Evolutionary conservation across 2,888 invertebrate species (phyloP).

Genomic region (Ditylenchus weischeri): DNA sequence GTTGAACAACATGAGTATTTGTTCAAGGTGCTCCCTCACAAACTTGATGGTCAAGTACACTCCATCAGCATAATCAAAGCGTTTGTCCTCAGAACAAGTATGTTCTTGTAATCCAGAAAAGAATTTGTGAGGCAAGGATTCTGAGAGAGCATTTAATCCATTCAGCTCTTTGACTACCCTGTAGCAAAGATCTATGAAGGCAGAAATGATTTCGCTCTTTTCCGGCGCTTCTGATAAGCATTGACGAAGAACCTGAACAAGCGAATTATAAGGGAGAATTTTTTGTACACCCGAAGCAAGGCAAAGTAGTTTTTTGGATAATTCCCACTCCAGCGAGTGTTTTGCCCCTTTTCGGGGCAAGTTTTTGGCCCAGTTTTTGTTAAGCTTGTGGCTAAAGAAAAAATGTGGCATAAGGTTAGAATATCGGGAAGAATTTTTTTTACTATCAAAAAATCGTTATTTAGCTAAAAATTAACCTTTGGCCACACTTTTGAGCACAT

Average conservation of each 20-base stretch:
- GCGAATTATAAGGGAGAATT: neutral
- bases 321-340: too few species aligned
- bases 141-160: slow-evolving; percentile 1
- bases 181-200: slow-evolving; percentile 12
- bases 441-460: too few species aligned
- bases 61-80: slow-evolving; percentile 16
- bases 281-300: too few species aligned
- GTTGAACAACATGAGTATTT: slow-evolving; percentile 12
- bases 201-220: neutral
- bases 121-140: slow-evolving; percentile 6
- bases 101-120: neutral
- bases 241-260: slow-evolving; percentile 8
- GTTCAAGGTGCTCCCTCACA: slow-evolving; percentile 16
- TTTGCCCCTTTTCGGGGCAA: too few species aligned
- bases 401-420: too few species aligned
- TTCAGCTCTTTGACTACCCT: slow-evolving; percentile 12
- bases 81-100: neutral
- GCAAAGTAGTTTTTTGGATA: too few species aligned
- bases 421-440: too few species aligned
- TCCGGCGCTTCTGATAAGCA: slow-evolving; percentile 9
- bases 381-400: too few species aligned
- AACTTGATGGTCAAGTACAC: slow-evolving; percentile 21
- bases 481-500: too few species aligned
- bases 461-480: too few species aligned
- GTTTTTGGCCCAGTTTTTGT: too few species aligned